phyloP scores from a whole-genome alignment of 2,113 vertebrate genomes.

The Oostethus manadensis region DNA sequence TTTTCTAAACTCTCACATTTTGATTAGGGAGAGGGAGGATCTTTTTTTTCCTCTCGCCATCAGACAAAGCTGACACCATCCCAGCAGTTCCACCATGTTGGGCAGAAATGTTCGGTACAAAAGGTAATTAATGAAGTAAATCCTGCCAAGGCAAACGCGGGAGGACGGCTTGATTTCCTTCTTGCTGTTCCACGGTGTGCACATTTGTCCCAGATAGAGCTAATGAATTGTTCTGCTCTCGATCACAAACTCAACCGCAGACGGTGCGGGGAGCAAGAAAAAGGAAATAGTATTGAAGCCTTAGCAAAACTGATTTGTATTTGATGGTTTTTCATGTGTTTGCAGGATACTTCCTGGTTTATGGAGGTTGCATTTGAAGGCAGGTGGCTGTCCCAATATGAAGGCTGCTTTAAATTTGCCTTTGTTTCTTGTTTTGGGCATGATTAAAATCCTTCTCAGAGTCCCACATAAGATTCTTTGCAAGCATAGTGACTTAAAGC shows the following conservation, averaged over 20 bases:
- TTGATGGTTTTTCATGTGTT: too few species aligned
- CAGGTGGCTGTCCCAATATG: too few species aligned
- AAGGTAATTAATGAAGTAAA: slow-evolving; percentile 66
- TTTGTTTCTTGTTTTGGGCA: too few species aligned
- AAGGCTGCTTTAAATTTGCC: too few species aligned
- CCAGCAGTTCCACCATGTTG: slow-evolving; percentile 62
- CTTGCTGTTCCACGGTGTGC: slow-evolving; percentile 45
- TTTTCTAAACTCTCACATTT: slow-evolving; percentile 40
- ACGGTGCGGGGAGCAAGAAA: background rate
- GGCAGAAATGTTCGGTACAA: slow-evolving; percentile 63
- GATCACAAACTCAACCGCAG: background rate
- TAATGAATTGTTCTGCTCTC: slow-evolving; percentile 46
- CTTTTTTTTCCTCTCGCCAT: slow-evolving; percentile 42
- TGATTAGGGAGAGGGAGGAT: slow-evolving; percentile 31
- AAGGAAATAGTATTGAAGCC: too few species aligned
- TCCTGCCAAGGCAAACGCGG: slow-evolving; percentile 52
- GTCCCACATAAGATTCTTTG: too few species aligned
- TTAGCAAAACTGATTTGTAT: too few species aligned
- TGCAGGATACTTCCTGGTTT: too few species aligned
- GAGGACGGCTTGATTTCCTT: slow-evolving; percentile 54
- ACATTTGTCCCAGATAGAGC: slow-evolving; percentile 55
- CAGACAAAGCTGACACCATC: slow-evolving; percentile 58
- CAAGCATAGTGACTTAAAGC: too few species aligned
- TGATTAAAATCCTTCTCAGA: too few species aligned
- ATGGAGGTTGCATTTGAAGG: too few species aligned